Evolutionary conservation across 2,888 invertebrate species (phyloP).

Genomic region (Acrocyrtus sp.): DNA sequence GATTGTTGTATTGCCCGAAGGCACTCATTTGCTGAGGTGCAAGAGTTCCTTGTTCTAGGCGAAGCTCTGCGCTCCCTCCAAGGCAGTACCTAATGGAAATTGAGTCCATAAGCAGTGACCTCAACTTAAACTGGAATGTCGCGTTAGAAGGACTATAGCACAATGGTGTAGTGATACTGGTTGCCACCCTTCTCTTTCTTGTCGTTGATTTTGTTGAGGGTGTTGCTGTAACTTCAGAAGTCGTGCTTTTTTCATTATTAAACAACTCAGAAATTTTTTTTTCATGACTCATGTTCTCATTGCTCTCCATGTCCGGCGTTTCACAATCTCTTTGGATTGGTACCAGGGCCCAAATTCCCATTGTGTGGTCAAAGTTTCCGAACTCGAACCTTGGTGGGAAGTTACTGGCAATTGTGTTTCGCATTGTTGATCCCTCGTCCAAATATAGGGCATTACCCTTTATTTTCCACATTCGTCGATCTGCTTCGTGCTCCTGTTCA

Average conservation of each 20-base stretch:
- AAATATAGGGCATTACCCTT: conserved; percentile 7
- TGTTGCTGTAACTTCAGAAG: too few relatives aligned
- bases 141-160: not conserved
- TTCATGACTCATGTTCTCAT: too few relatives aligned
- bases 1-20: too few relatives aligned
- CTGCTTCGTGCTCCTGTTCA: too few relatives aligned
- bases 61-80: conserved; percentile 33
- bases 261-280: too few relatives aligned
- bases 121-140: conserved; percentile 1
- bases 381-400: conserved; percentile 8
- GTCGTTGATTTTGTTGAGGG: conserved; percentile 3
- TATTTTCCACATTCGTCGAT: too few relatives aligned
- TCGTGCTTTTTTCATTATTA: too few relatives aligned
- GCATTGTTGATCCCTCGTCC: not conserved
- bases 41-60: too few relatives aligned
- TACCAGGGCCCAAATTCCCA: conserved; percentile 24
- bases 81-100: conserved; percentile 20
- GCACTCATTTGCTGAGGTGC: too few relatives aligned
- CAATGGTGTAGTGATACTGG: not conserved
- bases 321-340: conserved; percentile 11
- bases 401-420: not conserved
- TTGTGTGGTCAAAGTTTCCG: not conserved
- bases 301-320: not conserved
- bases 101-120: not conserved
- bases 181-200: too few relatives aligned